Evolutionary conservation across 2,797 vertebrate species (phyloP), one percentile per base, ranked within the genome.

Genomic region (Megaceryle alcyon): DNA sequence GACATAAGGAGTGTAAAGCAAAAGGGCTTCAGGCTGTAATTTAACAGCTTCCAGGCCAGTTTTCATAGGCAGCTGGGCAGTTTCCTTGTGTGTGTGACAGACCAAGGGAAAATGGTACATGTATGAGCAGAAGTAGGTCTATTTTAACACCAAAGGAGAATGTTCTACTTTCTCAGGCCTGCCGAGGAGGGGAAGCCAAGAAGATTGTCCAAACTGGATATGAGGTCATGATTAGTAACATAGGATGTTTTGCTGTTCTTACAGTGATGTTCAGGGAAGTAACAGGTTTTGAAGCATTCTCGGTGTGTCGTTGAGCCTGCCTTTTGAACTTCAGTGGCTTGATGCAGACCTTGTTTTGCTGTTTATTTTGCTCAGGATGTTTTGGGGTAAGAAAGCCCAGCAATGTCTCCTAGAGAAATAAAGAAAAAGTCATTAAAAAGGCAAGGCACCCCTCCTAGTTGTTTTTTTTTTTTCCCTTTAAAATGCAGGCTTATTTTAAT

Each of bases 281-380:
- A 33, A 7, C 37, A 15, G 16, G 2, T 63, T 12, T 43, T 57
- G 31, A 25, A 26, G 46, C 29, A 1, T 54, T 86, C 35, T 61
- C 23, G 46, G 10, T 23, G 13, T 0, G 0, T 37, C 29, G 7
- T 1, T 20, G 51, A 84, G 43, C 48, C 46, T 71, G 21, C 29
- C 43, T 71, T 77, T 37, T 9, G 48, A 60, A 64, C 39, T 46
- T 37, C 4, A 9, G 2, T 14, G 43, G 54, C 66, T 63, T 72
- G 29, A 48, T 4, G 5, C 22, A 26, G 71, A 9, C 35, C 35
- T 86, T 68, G 51, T 10, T 92, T 92, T 82, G 73, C 37, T 93
- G 71, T 87, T 93, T 88, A 13, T 84, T 90, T 91, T 88, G 37
- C 22, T 91, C 48, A 76, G 69, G 79, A 76, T 92, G 61, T 68